Conservation (phyloP, 2,888 invertebrate species). For the Drosophila mimica region DNA sequence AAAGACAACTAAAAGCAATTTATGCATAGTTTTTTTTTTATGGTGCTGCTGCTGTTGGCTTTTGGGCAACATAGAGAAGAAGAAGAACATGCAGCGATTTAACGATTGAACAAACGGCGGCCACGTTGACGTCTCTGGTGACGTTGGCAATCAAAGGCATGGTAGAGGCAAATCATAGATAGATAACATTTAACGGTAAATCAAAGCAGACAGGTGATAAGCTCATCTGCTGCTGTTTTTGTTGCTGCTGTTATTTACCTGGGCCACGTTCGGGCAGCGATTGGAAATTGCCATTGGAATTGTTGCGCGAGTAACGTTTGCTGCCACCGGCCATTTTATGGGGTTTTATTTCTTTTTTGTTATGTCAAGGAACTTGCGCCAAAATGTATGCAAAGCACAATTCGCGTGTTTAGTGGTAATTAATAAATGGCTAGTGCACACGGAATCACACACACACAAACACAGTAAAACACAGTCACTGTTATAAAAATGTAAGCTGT, state of each 20-base stretch:
- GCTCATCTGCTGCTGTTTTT: constrained; percentile 14
- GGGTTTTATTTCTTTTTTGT: constrained; percentile 16
- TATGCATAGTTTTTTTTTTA: constrained; percentile 36
- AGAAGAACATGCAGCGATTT: constrained; percentile 45
- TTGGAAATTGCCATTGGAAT: constrained; percentile 82
- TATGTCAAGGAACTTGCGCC: constrained; percentile 55
- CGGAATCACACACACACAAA: constrained; percentile 16
- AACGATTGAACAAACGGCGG: constrained; percentile 40
- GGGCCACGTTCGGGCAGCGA: constrained; percentile 85
- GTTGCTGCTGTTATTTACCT: constrained; percentile 79
- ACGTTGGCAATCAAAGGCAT: constrained; percentile 59
- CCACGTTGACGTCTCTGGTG: constrained; percentile 72
- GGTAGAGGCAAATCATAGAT: constrained; percentile 43
- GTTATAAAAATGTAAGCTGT: constrained; percentile 26
- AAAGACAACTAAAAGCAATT: constrained; percentile 19
- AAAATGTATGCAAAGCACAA: constrained; percentile 63
- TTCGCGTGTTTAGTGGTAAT: constrained; percentile 70
- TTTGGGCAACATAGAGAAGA: constrained; percentile 8
- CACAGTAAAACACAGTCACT: constrained; percentile 27
- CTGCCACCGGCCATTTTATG: constrained; percentile 83
- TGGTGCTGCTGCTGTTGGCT: constrained; percentile 20
- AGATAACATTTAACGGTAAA: constrained; percentile 60
- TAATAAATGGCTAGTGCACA: constrained; percentile 58
- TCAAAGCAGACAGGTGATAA: constrained; percentile 54
- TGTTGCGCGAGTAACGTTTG: constrained; percentile 82